These are phyloP conservation scores for Frankliniella fusca DNA, from an alignment of 2,888 invertebrate genomes.

Conservation along the genomic window DNA sequence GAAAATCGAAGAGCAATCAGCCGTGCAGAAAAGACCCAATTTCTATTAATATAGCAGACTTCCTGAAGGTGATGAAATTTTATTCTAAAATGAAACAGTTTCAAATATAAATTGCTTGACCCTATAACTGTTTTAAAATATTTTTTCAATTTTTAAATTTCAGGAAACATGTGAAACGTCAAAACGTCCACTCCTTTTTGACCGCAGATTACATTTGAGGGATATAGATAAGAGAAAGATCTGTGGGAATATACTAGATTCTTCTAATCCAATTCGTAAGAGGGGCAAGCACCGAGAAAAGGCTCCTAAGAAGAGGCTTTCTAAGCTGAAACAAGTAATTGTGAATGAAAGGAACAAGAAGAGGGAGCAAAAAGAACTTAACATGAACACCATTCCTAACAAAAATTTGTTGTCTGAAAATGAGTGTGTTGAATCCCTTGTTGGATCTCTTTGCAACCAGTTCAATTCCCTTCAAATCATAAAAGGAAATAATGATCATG, in stretches of 20 bases:
- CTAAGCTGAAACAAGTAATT: conserved; percentile 34
- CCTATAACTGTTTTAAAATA: background rate
- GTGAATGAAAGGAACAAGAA: conserved; percentile 29
- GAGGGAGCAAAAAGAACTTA: conserved; percentile 27
- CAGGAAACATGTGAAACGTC: background rate
- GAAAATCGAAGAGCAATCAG: background rate
- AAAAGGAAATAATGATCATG: too few relatives aligned
- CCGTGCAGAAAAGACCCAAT: background rate
- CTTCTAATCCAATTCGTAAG: conserved; percentile 34
- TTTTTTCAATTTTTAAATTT: background rate
- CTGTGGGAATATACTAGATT: conserved; percentile 36
- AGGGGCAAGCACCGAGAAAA: conserved; percentile 35
- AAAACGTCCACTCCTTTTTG: background rate
- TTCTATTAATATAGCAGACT: background rate
- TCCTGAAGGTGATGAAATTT: background rate
- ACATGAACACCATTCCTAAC: conserved; percentile 13
- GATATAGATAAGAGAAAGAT: conserved; percentile 21
- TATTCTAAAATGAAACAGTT: background rate
- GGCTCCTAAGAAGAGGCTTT: conserved; percentile 33
- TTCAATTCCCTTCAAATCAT: background rate
- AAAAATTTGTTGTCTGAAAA: background rate
- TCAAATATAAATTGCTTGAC: background rate
- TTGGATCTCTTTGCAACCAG: background rate
- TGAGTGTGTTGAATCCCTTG: background rate
- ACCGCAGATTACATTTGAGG: background rate